Conservation (phyloP, 2,113 vertebrate species). For the Fulmarus glacialis region DNA sequence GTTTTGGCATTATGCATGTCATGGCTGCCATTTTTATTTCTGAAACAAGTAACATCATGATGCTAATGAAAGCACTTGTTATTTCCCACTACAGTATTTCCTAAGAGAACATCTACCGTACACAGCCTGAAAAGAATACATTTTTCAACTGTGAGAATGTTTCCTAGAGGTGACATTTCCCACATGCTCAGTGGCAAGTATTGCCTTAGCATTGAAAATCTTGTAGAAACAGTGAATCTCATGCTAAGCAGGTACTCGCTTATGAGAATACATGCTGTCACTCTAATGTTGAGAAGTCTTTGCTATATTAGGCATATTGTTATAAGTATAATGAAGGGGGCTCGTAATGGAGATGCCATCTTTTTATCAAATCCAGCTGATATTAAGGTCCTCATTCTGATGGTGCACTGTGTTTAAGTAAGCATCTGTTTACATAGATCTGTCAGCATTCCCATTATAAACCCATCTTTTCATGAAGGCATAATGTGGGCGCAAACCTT, state of each 20-base stretch:
- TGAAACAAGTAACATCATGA: not conserved
- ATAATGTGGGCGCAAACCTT: not conserved
- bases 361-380: not conserved
- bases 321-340: not conserved
- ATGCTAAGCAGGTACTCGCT: not conserved
- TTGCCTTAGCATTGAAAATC: not conserved
- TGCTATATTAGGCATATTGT: not conserved
- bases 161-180: constrained; percentile 3
- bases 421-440: not conserved
- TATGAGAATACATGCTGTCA: not conserved
- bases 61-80: not conserved
- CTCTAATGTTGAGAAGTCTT: not conserved
- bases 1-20: not conserved
- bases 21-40: not conserved
- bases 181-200: not conserved
- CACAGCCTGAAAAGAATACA: not conserved
- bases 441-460: not conserved
- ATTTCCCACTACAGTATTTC: not conserved
- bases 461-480: not conserved
- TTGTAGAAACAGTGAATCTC: not conserved
- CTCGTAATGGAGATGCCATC: not conserved
- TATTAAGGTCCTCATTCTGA: not conserved
- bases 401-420: not conserved
- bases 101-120: not conserved
- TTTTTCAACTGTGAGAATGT: not conserved